Base-by-base conservation (phyloP, 1,140 invertebrate genomes). In the Reticulitermes speratus region DNA sequence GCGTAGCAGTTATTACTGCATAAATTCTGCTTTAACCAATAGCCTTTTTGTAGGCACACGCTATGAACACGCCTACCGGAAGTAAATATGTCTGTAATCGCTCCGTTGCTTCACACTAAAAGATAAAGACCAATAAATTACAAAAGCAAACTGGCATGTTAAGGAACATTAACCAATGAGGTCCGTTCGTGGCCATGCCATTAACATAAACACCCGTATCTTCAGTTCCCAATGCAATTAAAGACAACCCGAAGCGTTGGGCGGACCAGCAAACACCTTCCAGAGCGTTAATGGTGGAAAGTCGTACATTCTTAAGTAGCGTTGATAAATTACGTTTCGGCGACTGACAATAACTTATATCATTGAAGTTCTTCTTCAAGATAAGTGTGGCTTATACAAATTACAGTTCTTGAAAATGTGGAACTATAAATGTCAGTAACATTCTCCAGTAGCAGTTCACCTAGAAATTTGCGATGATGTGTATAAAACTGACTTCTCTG, bases 21-120 rank as follows among this genome's bases (percentile, higher is more conserved):
- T 30, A 8, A 9, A 25, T 75, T 30, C 6, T 75, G 65, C 65
- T 30, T 30, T 75, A 30, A 30, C 65, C 65, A 75, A 30, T 75
- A 75, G 65, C 65, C 65, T 75, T 16, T 30, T 25, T 14, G 65
- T 75, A 75, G 5, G 25, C 65, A 75, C n/a, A 75, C 65, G 65
- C 65, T 75, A 6, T 30, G n/a, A 75, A 75, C 65, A n/a, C 65
- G 65, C 65, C 65, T 75, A 75, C 65, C 65, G 65, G 65, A 75
- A 75, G 65, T 30, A 9, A 75, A 25, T 6, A 75, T 30, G n/a
- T n/a, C 65, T 75, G 65, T 30, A 75, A 25, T 8, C 65, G 65
- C 65, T 30, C 25, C 65, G n/a, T 25, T 75, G 30, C 65, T 30
- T n/a, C 65, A 30, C 9, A 30, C 7, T 11, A 30, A 75, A 75